Conservation (phyloP, 2,797 vertebrate genomes). For the Pseudocheirus occidentalis region DNA sequence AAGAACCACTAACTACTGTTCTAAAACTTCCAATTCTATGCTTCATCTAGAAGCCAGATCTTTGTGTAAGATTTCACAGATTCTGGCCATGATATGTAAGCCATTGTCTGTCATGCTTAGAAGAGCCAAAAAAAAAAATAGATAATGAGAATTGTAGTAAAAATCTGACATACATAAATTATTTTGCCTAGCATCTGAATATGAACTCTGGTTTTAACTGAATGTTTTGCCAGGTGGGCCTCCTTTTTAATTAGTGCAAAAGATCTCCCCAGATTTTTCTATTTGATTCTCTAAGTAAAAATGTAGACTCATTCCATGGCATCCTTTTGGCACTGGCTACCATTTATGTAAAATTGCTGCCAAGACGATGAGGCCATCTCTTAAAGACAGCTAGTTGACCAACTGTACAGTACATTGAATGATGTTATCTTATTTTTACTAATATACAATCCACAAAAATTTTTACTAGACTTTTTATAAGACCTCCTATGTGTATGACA, state of each 20-base stretch:
- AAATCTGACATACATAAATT: constrained; percentile 55
- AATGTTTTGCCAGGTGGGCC: constrained; percentile 69
- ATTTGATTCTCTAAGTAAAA: constrained; percentile 66
- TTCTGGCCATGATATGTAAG: constrained; percentile 34
- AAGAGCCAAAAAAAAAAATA: constrained; percentile 42
- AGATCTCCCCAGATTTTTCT: constrained; percentile 65
- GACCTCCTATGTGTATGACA: constrained; percentile 17
- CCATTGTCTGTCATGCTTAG: background rate
- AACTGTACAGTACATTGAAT: background rate
- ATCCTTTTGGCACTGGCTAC: constrained; percentile 68
- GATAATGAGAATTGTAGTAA: constrained; percentile 63
- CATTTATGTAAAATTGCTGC: constrained; percentile 71
- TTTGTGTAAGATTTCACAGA: background rate
- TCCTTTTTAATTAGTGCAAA: constrained; percentile 73
- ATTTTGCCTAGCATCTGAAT: constrained; percentile 67
- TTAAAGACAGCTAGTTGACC: constrained; percentile 47
- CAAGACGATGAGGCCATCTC: constrained; percentile 62
- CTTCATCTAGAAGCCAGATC: background rate
- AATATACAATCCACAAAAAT: background rate
- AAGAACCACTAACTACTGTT: no score
- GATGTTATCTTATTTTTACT: background rate
- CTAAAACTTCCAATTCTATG: background rate
- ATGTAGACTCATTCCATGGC: constrained; percentile 50
- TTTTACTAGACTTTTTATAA: background rate
- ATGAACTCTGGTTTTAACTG: constrained; percentile 71